These are phyloP conservation scores for Ischnus inquisitorius DNA, from an alignment of 2,888 invertebrate genomes.

Conservation along the genomic window DNA sequence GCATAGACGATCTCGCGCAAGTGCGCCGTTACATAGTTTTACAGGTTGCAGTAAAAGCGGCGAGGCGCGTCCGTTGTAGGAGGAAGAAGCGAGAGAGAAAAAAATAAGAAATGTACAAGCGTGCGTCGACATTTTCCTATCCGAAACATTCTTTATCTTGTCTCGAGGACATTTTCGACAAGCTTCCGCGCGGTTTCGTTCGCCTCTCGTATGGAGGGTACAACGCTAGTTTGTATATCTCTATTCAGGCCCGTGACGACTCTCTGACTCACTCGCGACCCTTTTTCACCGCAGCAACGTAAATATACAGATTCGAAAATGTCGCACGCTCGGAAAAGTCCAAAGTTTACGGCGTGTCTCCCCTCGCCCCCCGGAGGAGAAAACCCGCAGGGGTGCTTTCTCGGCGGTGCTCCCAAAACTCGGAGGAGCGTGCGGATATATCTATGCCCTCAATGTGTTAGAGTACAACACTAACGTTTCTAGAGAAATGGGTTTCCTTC, in stretches of 20 bases:
- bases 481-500: not conserved
- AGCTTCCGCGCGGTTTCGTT: conserved; percentile 24
- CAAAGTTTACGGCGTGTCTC: conserved; percentile 18
- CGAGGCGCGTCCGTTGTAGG: conserved; percentile 25
- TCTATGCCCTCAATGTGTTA: not conserved
- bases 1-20: conserved; percentile 35
- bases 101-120: conserved; percentile 32
- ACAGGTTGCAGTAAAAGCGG: conserved; percentile 41
- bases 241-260: not conserved
- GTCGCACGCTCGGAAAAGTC: conserved; percentile 11
- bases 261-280: conserved; percentile 47
- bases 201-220: not conserved
- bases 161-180: conserved; percentile 54
- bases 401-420: not conserved
- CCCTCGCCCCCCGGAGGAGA: not conserved
- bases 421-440: not conserved
- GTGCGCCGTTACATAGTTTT: conserved; percentile 35
- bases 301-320: conserved; percentile 45
- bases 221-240: not conserved
- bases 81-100: conserved; percentile 5
- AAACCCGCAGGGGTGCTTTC: not conserved
- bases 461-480: not conserved
- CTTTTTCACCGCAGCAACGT: conserved; percentile 26
- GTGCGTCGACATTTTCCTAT: conserved; percentile 40
- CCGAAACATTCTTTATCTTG: conserved; percentile 51